Base-by-base conservation (phyloP, 2,888 invertebrate genomes). In the Lobophora halterata region DNA sequence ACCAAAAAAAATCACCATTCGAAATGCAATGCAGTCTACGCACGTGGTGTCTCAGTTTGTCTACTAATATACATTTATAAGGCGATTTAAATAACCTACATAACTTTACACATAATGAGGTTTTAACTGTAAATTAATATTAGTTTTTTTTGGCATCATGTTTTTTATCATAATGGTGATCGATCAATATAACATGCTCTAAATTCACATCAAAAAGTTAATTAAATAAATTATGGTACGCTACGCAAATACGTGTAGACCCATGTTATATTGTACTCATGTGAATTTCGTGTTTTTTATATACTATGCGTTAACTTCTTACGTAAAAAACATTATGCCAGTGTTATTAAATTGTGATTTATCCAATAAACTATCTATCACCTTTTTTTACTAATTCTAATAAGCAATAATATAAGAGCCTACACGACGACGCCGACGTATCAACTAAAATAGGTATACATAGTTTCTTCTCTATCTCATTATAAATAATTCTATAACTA, bases 11-110 rank as follows among this genome's bases (percentile, higher is more conserved):
- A 69, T 69, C 79, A 79, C 79, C 78, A 29, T 65, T 71, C 43
- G 72, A 83, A 85, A 83, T 83, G 83, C 85, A 71, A 73, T 65
- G 69, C 83, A 83, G 81, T 82, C 82, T 81, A 72, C 74, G 77
- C 80, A 78, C 61, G 47, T 76, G 80, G 77, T 81, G 80, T 80
- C 65, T 71, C 71, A 69, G 53, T 66, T 52, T 61, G 49, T 60
- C 59, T 52, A 40, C 13, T 63, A 63, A 58, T 58, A 62, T 60
- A 63, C 65, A n/a, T n/a, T n/a, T n/a, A 71, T 81, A 85, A 82
- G 83, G 82, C 81, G 73, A 76, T 75, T 68, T 56, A 64, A 65
- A 68, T 74, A 70, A 72, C 64, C 79, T 81, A 79, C 24, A 9
- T 28, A 63, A 50, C 66, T 43, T 62, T 74, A 76, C 58, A 75